Conservation (phyloP, 2,888 invertebrate genomes). For the Calephelis perditalis region DNA sequence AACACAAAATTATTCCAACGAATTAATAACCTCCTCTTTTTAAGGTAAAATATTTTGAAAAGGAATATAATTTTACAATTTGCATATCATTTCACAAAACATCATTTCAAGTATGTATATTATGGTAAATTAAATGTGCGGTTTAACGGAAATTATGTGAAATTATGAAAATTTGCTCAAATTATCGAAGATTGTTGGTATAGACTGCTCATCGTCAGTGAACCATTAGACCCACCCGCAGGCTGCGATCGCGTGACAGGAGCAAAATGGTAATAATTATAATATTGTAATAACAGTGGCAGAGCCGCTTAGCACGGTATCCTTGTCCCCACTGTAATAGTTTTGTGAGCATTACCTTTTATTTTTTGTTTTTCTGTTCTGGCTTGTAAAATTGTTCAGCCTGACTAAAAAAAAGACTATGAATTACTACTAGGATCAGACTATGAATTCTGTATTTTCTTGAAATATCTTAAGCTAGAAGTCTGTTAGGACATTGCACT, state of each 20-base stretch:
- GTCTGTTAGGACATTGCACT: no score
- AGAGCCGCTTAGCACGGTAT: slow-evolving; percentile 4
- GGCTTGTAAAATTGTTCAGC: no score
- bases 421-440: no score
- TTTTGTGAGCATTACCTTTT: slow-evolving; percentile 2
- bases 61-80: no score
- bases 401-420: no score
- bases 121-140: slow-evolving; percentile 10
- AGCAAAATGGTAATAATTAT: slow-evolving; percentile 61
- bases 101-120: background rate
- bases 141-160: slow-evolving; percentile 53
- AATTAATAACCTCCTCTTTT: no score
- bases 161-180: slow-evolving; percentile 72
- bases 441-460: no score
- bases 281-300: slow-evolving; percentile 8
- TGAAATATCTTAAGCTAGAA: no score
- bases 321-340: slow-evolving; percentile 3
- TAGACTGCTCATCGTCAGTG: slow-evolving; percentile 53
- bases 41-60: no score
- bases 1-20: no score
- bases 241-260: slow-evolving; percentile 61
- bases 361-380: background rate
- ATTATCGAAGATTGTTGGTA: slow-evolving; percentile 64
- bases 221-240: slow-evolving; percentile 47
- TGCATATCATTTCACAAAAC: no score